Conservation (phyloP, 1,140 invertebrate genomes). For the Penaeus chinensis region DNA sequence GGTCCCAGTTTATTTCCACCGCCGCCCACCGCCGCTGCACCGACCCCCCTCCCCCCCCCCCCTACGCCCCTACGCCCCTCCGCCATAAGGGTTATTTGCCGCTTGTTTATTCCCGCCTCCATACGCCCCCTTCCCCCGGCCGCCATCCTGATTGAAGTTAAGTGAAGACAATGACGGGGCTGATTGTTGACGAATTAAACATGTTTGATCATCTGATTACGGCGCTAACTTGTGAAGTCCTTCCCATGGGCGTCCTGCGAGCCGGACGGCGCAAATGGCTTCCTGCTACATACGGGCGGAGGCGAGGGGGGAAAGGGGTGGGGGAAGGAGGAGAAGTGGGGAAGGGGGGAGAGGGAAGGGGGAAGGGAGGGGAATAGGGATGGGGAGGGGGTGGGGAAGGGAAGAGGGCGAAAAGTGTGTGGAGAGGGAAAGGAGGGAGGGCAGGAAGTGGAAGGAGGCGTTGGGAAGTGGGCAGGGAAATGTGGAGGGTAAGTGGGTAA, state of each 20-base stretch:
- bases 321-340: too few species aligned
- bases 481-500: too few species aligned
- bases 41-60: not conserved
- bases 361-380: too few species aligned
- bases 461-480: too few species aligned
- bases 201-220: conserved; percentile 57
- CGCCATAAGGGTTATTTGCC: conserved; percentile 28
- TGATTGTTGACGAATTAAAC: conserved; percentile 55
- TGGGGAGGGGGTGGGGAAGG: too few species aligned
- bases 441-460: too few species aligned
- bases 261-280: not conserved
- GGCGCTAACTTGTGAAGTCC: conserved; percentile 37
- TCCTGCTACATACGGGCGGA: not conserved
- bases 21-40: not conserved
- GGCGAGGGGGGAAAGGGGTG: not conserved
- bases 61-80: not conserved
- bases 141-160: conserved; percentile 38
- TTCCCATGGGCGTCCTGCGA: conserved; percentile 15
- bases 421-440: too few species aligned
- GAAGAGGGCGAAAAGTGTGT: too few species aligned
- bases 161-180: conserved; percentile 50
- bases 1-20: conserved; percentile 3
- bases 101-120: conserved; percentile 29
- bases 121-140: conserved; percentile 19
- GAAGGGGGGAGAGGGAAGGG: too few species aligned